Conservation (phyloP, 2,113 vertebrate genomes). For the Poecile atricapillus region DNA sequence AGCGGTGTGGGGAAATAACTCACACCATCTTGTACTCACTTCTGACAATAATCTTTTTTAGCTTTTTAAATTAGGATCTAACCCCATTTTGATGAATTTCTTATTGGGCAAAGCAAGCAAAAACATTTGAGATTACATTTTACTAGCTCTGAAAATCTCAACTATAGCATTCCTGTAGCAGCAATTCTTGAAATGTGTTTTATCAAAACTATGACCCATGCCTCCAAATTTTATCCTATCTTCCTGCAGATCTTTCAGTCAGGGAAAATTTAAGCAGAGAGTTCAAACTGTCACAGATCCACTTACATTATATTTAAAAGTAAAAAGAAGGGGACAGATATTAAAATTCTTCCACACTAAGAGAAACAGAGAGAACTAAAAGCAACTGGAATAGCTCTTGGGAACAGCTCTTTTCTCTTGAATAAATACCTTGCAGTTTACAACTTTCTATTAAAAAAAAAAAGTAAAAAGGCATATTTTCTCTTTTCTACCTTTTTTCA, state of each 20-base stretch:
- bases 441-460: background rate
- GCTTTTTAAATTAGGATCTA: background rate
- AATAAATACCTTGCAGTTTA: slow-evolving; percentile 32
- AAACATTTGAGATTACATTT: background rate
- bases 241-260: background rate
- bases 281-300: background rate
- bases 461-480: background rate
- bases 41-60: background rate
- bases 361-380: slow-evolving; percentile 1
- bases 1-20: background rate
- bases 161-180: background rate
- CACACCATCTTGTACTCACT: background rate
- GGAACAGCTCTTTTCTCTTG: background rate
- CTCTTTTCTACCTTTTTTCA: background rate
- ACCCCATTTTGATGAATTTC: background rate
- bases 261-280: background rate
- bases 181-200: background rate
- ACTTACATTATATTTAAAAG: background rate
- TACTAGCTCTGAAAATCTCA: background rate
- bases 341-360: background rate
- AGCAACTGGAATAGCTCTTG: slow-evolving; percentile 8
- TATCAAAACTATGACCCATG: background rate
- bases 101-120: background rate
- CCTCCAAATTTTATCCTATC: slow-evolving; percentile 9
- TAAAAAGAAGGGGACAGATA: background rate